A percentile compares a stretch with the other conserved stretches of the same genome.
These are phyloP conservation scores for Danaus plexippus DNA, from an alignment of 1,140 invertebrate genomes.

Conservation along the genomic window DNA sequence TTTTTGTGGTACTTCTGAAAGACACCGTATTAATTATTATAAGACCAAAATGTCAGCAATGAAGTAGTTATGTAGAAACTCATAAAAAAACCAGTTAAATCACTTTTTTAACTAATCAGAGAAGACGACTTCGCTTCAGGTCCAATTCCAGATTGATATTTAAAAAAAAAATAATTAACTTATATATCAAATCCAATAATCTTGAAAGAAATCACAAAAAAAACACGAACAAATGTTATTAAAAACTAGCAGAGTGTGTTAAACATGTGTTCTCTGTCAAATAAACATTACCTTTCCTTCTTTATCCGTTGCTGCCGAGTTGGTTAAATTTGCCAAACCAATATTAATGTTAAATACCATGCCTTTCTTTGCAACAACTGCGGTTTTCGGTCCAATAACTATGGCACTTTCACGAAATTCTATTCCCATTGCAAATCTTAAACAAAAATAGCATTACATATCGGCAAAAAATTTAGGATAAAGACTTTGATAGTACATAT, in stretches of 20 bases:
- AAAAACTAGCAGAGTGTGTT: background rate
- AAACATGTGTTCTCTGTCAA: constrained; percentile 4
- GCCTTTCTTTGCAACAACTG: constrained; percentile 86
- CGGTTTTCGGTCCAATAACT: constrained; percentile 92
- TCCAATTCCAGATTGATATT: no score
- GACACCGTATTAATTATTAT: no score
- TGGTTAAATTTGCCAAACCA: constrained; percentile 90
- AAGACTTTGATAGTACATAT: background rate
- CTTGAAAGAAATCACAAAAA: background rate
- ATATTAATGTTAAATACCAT: constrained; percentile 99
- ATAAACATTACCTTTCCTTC: constrained; percentile 78
- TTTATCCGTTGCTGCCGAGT: constrained; percentile 87
- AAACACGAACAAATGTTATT: background rate
- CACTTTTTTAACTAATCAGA: no score
- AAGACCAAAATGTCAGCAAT: no score
- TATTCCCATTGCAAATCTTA: constrained; percentile 93
- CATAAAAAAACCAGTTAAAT: no score
- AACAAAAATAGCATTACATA: constrained; percentile 14
- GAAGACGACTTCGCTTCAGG: no score
- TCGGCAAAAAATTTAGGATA: no score
- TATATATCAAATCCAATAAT: no score
- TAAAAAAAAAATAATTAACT: no score
- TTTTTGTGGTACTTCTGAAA: no score
- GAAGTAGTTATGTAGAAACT: no score
- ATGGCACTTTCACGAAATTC: constrained; percentile 97